These are phyloP conservation scores for Temnothorax longispinosus DNA, from an alignment of 1,140 invertebrate species.

Conservation along the genomic window DNA sequence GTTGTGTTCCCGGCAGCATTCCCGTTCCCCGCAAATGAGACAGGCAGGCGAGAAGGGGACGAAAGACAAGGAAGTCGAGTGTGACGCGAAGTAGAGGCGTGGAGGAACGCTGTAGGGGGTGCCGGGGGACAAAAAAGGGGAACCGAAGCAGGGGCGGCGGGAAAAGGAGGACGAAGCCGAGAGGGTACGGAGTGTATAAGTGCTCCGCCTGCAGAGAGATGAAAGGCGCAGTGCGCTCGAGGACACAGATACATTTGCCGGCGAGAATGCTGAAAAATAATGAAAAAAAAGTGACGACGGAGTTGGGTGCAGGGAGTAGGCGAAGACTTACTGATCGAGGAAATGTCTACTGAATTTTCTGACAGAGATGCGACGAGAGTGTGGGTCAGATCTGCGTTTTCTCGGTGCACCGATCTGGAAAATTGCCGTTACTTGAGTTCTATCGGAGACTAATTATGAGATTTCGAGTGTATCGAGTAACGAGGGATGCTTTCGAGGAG, in stretches of 20 bases:
- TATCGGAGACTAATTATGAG: constrained; percentile 55
- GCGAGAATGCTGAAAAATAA: constrained; percentile 81
- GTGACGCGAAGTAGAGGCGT: constrained; percentile 67
- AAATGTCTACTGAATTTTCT: constrained; percentile 65
- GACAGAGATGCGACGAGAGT: neutral
- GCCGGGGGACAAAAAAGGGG: constrained; percentile 42
- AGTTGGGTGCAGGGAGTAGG: constrained; percentile 18
- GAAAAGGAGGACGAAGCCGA: constrained; percentile 64
- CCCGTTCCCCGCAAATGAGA: constrained; percentile 66
- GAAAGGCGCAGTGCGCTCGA: constrained; percentile 83
- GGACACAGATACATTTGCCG: constrained; percentile 84
- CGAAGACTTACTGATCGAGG: constrained; percentile 42
- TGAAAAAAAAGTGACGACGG: constrained; percentile 73
- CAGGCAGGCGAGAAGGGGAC: constrained; percentile 41
- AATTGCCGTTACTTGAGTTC: constrained; percentile 32
- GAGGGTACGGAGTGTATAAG: constrained; percentile 80
- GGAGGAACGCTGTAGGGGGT: constrained; percentile 23
- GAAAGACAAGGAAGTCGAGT: constrained; percentile 69
- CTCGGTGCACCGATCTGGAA: constrained; percentile 35
- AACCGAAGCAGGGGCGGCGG: constrained; percentile 37
- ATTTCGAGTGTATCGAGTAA: constrained; percentile 46
- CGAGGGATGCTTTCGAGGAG: constrained; percentile 16
- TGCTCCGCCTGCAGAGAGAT: constrained; percentile 83
- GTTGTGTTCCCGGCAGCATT: constrained; percentile 50
- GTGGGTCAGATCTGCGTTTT: constrained; percentile 22